Evolutionary conservation across 2,113 vertebrate genomes (phyloP), one percentile per base, ranked within the genome.

Genomic region (Strix aluco): DNA sequence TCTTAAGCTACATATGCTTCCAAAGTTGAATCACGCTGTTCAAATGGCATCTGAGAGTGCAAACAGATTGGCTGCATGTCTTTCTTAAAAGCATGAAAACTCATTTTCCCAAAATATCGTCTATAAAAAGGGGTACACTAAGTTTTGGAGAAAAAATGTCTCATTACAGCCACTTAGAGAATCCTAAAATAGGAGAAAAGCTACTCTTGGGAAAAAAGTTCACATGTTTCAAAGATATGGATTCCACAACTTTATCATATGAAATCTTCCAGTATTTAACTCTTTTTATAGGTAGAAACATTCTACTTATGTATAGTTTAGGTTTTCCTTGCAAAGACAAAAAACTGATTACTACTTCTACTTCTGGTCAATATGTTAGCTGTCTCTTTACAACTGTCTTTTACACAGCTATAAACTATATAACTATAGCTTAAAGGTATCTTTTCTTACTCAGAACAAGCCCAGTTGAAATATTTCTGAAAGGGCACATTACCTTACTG

Each of bases 51-150:
- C 65, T 86, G 61, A 88, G 80, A 89, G 79, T 52, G 81, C 88
- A 95, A 95, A 87, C 92, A 94, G 92, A 94, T 94, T 91, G 86
- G 57, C n/a, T 91, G 54, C 51, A 62, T 23, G 67, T 90, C 65
- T 88, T 47, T 85, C 91, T 89, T 77, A 84, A 69, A 80, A 87
- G 62, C 81, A 94, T 23, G 81, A 92, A 92, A 92, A 91, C 74
- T 91, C 62, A 54, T 12, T 80, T 95, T 94, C 89, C 54, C 49
- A 92, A 92, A 97, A 96, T 90, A 81, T 9, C 27, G 2, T 72
- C 30, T 74, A 69, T 70, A 70, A 91, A 92, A 91, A 89, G 86
- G 80, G 95, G 84, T 72, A 32, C 86, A 62, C 36, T 72, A 72
- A 72, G 26, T 89, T 91, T 85, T 92, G 46, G 40, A 69, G 18